Evolutionary conservation across 2,797 vertebrate species (phyloP), one percentile per base, ranked within the genome.

Genomic region (Ispidina lecontei): DNA sequence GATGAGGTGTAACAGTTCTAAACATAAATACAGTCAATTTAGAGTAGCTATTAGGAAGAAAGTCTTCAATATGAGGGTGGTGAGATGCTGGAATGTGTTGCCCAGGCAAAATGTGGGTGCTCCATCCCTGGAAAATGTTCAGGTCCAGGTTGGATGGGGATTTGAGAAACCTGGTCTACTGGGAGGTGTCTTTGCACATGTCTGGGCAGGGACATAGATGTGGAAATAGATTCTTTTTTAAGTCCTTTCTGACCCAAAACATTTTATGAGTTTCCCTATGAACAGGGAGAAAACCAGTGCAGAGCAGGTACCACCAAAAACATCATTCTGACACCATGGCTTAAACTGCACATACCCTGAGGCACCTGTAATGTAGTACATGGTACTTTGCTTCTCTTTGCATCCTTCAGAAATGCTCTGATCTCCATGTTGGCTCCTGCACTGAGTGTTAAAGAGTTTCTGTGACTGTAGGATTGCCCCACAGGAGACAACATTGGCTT

Each of bases 401-500:
- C 7, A 14, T 28, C 10, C 3, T 4, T 29, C 41, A 19, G 52
- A 44, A 29, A 35, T 9, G 29, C 43, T 44, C 54, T 23, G 35
- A 73, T 43, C 21, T 69, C 29, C 19, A 6, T 1, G 3, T 7
- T 25, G 10, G 14, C 28, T 39, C 23, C 10, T 1, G 10, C 16
- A 2, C 4, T 2, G 39, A 16, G 11, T 11, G 31, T 9, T 41
- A 29, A 46, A 56, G 21, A 9, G 8, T 5, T 58, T 73, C 16
- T 7, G 13, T 35, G 29, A 26, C 25, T 18, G 31, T 55, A 41
- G 60, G 67, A 46, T 3, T 25, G 41, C 21, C 33, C 29, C 15
- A 1, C 0, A 19, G 41, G 28, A 37, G 10, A 28, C 35, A 20
- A 6, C 8, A 51, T 7, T 0, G 0, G 10, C 14, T 74, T 13